Evolutionary conservation across 1,140 invertebrate genomes (phyloP), one percentile per base, ranked within the genome.

Genomic region (Orussus abietinus): DNA sequence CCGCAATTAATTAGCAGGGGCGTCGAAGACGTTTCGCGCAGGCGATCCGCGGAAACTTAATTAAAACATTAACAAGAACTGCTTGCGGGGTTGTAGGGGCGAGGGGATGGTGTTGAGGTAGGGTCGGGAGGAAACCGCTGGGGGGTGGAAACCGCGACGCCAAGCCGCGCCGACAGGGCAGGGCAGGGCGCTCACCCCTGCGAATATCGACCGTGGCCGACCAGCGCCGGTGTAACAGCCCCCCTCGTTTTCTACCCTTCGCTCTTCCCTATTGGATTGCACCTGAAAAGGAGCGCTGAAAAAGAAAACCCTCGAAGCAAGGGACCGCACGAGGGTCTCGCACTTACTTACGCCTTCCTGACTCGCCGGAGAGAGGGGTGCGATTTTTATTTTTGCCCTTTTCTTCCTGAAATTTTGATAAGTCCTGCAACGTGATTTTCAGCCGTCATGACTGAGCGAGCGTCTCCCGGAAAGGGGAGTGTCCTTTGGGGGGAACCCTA

Each of bases 181-280:
- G 45, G 47, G 31, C 50, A 56, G 60, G 56, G 41, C 54, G 49
- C 59, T 62, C 47, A 60, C 57, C 59, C 50, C 55, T 49, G 45
- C 36, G 28, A 51, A 55, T 62, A 64, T 64, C 61, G 61, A 64
- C 49, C 61, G 47, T n/a, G n/a, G n/a, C n/a, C n/a, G n/a, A n/a
- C n/a, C 12, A 39, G 30, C 40, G 34, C 42, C 32, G 18, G 12
- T 29, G 15, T 35, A 12, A n/a, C 26, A 18, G 22, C 41, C 26
- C 20, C n/a, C n/a, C 30, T 7, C 28, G 20, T 39, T 42, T 26
- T 3, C 22, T 29, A 12, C 6, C 22, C 22, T 25, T n/a, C 6
- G 6, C 6, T 7, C 22, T 6, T 25, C 22, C 22, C 6, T 6
- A 7, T 7, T 6, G 22, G 6, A n/a, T 25, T 25, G n/a, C 6